Evolutionary conservation across 1,140 invertebrate genomes (phyloP).

Genomic region (Aphaenogaster ashmeadi): DNA sequence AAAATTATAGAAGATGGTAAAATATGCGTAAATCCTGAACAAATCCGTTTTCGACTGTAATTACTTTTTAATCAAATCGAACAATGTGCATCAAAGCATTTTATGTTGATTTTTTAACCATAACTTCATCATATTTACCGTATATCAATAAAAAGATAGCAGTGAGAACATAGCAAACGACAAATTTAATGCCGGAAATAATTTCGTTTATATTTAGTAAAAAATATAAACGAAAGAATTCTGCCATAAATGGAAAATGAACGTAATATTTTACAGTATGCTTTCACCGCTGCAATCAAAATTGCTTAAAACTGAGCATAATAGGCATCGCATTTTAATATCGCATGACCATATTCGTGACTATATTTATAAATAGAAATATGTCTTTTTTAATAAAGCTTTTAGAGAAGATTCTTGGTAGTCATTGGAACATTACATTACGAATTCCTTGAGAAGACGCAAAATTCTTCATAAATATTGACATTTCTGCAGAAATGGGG

Average conservation of each 20-base stretch:
- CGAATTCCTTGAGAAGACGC: not conserved
- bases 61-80: conserved; percentile 56
- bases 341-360: not conserved
- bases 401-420: conserved; percentile 3
- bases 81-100: conserved; percentile 2
- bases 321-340: conserved; percentile 19
- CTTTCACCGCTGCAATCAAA: not conserved
- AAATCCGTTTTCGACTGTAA: conserved; percentile 12
- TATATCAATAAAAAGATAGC: conserved; percentile 27
- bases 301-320: not conserved
- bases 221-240: conserved; percentile 30
- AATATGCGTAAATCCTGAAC: not conserved
- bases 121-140: not conserved
- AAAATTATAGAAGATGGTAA: conserved; percentile 22
- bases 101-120: not conserved
- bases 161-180: not conserved
- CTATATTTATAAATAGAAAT: not conserved
- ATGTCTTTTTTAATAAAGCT: conserved; percentile 10
- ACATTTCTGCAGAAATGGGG: conserved; percentile 2
- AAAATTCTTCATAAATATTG: conserved; percentile 27
- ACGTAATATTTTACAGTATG: not conserved
- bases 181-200: conserved; percentile 3
- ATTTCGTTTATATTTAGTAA: conserved; percentile 28
- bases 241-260: conserved; percentile 13
- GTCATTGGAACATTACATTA: not conserved